phyloP scores from a whole-genome alignment of 2,888 invertebrate species.

The Margaritifera margaritifera region DNA sequence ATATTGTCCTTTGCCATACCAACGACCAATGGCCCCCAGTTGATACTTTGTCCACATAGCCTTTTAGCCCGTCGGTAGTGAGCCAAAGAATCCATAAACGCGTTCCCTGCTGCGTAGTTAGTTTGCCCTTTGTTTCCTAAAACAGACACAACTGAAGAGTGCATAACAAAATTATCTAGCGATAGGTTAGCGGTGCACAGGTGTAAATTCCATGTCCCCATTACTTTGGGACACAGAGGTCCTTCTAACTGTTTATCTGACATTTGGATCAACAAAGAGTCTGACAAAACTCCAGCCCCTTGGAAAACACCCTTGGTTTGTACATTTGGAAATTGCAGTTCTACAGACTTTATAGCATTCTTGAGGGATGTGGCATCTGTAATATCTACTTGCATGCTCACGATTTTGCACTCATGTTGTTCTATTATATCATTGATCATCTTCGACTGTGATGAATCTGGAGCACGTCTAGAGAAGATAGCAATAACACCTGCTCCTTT shows the following conservation, averaged over 20 bases:
- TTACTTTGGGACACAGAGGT: conserved; percentile 48
- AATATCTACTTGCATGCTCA: conserved; percentile 35
- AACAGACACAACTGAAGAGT: conserved; percentile 53
- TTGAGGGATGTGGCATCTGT: conserved; percentile 32
- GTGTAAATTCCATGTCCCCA: conserved; percentile 56
- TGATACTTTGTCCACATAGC: conserved; percentile 48
- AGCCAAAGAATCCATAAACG: conserved; percentile 54
- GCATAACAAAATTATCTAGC: conserved; percentile 54
- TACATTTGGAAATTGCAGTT: conserved; percentile 8
- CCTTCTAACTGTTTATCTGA: conserved; percentile 30
- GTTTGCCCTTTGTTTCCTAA: conserved; percentile 54
- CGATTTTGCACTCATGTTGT: conserved; percentile 22
- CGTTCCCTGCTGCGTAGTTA: conserved; percentile 57
- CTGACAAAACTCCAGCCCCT: conserved; percentile 49
- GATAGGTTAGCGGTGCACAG: conserved; percentile 28
- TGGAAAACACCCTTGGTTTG: conserved; percentile 51
- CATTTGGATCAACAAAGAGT: conserved; percentile 32
- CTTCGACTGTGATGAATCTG: conserved; percentile 14
- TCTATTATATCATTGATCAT: conserved; percentile 24
- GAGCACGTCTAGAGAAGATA: conserved; percentile 31
- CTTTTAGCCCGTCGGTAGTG: conserved; percentile 38
- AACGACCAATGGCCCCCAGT: conserved; percentile 54
- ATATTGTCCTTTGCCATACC: conserved; percentile 38
- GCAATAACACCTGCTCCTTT: conserved; percentile 39
- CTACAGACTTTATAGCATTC: conserved; percentile 23